phyloP scores from a whole-genome alignment of 2,797 vertebrate genomes.

The Pristis pectinata region DNA sequence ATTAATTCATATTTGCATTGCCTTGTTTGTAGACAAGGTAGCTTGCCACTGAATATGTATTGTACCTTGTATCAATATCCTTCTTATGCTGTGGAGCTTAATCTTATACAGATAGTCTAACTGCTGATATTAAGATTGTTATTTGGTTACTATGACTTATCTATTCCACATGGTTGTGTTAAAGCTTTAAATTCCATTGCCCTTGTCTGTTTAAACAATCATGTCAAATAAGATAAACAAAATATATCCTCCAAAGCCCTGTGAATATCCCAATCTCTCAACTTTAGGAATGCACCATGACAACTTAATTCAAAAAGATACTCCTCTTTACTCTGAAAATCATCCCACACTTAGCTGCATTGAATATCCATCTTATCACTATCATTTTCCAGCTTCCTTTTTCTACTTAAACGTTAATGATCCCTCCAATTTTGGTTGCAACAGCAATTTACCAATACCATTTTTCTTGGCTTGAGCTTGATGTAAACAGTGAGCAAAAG shows the following conservation, averaged over 20 bases:
- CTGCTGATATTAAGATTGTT: background rate
- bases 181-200: background rate
- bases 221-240: background rate
- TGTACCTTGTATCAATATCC: background rate
- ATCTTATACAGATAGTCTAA: background rate
- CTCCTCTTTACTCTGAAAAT: background rate
- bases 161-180: background rate
- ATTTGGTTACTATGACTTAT: background rate
- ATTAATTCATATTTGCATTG: background rate
- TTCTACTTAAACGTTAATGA: background rate
- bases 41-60: background rate
- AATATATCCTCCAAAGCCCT: background rate
- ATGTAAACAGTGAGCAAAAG: background rate
- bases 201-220: background rate
- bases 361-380: background rate
- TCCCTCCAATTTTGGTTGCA: background rate
- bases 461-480: background rate
- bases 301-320: background rate
- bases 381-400: background rate
- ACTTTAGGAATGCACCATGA: background rate
- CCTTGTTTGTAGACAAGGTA: background rate
- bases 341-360: background rate
- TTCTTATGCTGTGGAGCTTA: background rate
- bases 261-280: background rate
- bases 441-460: background rate